These are phyloP conservation scores for Eupithecia dodoneata DNA, from an alignment of 2,888 invertebrate species.

Conservation along the genomic window DNA sequence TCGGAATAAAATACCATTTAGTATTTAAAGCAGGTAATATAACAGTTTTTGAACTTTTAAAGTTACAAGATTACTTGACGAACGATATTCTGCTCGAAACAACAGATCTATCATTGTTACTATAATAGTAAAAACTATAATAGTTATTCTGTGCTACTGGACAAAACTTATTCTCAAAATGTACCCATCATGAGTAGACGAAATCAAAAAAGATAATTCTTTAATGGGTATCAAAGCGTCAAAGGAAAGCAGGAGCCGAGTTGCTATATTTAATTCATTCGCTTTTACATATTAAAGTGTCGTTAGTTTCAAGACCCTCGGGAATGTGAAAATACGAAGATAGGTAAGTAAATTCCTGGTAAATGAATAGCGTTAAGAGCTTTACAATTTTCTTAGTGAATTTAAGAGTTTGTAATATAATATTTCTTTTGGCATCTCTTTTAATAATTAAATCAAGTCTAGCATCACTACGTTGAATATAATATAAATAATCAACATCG, in stretches of 20 bases:
- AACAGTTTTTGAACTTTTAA: background rate
- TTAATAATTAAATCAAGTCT: background rate
- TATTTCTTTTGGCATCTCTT: background rate
- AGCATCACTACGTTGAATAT: background rate
- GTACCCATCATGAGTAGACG: slow-evolving; percentile 28
- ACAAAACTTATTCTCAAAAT: background rate
- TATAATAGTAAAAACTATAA: background rate
- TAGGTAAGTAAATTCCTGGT: background rate
- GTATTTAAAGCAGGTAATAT: background rate
- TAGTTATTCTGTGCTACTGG: background rate
- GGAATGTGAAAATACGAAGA: slow-evolving; percentile 26
- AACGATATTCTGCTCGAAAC: background rate
- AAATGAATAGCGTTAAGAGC: slow-evolving; percentile 2
- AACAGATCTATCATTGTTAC: background rate
- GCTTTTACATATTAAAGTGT: slow-evolving; percentile 37
- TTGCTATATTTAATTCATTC: slow-evolving; percentile 37
- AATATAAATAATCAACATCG: background rate
- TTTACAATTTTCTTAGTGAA: background rate
- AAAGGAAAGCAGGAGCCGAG: slow-evolving; percentile 34
- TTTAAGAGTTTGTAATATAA: background rate
- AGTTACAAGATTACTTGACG: background rate
- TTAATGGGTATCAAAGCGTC: slow-evolving; percentile 37
- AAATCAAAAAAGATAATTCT: slow-evolving; percentile 38
- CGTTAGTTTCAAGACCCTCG: slow-evolving; percentile 34
- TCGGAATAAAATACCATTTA: no score